Evolutionary conservation across 1,140 invertebrate species (phyloP).

Genomic region (Fopius arisanus): DNA sequence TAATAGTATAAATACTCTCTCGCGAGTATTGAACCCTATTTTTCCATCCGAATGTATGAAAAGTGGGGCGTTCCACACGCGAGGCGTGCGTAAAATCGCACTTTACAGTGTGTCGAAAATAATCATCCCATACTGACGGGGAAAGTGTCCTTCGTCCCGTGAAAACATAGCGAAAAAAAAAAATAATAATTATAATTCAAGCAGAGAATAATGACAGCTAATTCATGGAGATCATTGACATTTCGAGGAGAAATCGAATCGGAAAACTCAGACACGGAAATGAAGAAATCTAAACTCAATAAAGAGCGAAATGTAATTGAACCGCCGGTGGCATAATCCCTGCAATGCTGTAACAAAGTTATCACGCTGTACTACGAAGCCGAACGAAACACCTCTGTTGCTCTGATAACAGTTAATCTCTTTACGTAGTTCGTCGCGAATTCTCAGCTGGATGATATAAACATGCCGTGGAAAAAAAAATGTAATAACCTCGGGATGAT

Average conservation of each 20-base stretch:
- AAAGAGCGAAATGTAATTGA: neutral
- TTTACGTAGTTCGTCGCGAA: neutral
- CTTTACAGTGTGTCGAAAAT: too few relatives aligned
- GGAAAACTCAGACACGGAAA: neutral
- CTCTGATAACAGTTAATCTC: neutral
- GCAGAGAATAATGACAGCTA: too few relatives aligned
- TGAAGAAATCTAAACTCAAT: conserved; percentile 1
- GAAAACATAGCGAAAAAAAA: too few relatives aligned
- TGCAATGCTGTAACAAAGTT: neutral
- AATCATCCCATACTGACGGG: too few relatives aligned
- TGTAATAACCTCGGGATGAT: neutral
- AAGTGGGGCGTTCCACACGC: too few relatives aligned
- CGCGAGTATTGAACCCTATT: too few relatives aligned
- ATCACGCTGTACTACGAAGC: neutral
- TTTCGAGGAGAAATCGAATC: neutral
- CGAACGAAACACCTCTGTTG: neutral
- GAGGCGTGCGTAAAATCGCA: too few relatives aligned
- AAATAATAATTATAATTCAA: too few relatives aligned
- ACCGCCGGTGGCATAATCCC: neutral
- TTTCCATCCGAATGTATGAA: too few relatives aligned
- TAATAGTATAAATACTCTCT: too few relatives aligned
- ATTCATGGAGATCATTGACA: neutral
- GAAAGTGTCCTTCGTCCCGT: too few relatives aligned
- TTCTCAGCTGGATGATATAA: neutral
- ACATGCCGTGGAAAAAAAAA: neutral